Evolutionary conservation across 53 echinoderm and acorn worm genomes (phyloP), one percentile per base, ranked within the genome.

Genomic region (Mesocentrotus franciscanus): DNA sequence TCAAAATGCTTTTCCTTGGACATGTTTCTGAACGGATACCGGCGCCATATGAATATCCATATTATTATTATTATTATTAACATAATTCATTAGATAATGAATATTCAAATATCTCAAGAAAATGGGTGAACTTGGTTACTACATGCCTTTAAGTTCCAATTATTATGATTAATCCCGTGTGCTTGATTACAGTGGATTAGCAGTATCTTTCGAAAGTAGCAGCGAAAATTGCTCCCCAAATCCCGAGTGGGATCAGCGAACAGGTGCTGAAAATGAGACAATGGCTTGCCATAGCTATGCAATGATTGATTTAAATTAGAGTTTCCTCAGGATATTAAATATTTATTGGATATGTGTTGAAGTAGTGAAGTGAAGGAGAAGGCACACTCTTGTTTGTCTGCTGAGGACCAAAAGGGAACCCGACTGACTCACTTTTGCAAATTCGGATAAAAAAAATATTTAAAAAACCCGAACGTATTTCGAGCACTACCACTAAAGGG

Each of bases 181-280:
- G 27, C 12, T 20, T 18, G 64, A 64, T 64, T 9, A 75, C 13
- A 11, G 1, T 30, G 76, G 33, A 76, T 27, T 76, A 76, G 2
- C 11, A 76, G 13, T 13, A 32, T 34, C 34, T 33, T 39, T 81
- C 81, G 81, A 81, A 42, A 81, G 81, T 81, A 81, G 81, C 42
- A 81, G 18, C 36, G 87, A 87, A 87, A 27, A 58, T 87, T 87
- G 87, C n/a, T 87, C 18, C 87, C 56, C 87, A 87, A 87, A 57
- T 57, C 87, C 58, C 87, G n/a, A 58, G 56, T 58, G 87, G 56
- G 58, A 87, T 84, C 29, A 57, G 87, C 57, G 14, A 55, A 29
- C 87, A 87, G 87, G 87, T 87, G 87, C 57, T 87, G 87, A 58
- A 87, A 87, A 58, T 58, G n/a, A 87, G 58, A 87, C 87, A 87